A percentile compares a stretch with the other conserved stretches of the same genome.
phyloP scores from a whole-genome alignment of 2,113 vertebrate genomes.

The Phylloscopus whistleri region DNA sequence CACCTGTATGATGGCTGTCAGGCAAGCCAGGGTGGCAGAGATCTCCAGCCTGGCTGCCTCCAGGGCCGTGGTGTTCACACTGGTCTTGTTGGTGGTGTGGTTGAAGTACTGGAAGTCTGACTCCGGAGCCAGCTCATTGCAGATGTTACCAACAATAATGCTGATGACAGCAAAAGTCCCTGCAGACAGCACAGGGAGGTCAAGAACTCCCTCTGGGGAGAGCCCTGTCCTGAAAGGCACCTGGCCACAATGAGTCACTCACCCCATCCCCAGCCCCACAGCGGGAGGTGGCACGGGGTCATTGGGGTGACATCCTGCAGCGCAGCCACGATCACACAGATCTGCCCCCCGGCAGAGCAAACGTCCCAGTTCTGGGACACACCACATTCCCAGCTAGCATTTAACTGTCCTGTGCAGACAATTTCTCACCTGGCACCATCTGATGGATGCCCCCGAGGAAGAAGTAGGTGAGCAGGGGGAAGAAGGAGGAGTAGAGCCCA shows the following conservation, averaged over 20 bases:
- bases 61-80: slow-evolving; percentile 76
- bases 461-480: slow-evolving; percentile 86
- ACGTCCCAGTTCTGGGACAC: background rate
- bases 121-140: slow-evolving; percentile 82
- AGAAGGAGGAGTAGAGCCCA: slow-evolving; percentile 93
- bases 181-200: slow-evolving; percentile 28
- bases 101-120: slow-evolving; percentile 82
- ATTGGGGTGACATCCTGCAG: background rate
- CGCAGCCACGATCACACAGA: background rate
- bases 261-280: background rate
- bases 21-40: slow-evolving; percentile 87
- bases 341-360: background rate
- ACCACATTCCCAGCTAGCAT: fast-evolving
- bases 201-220: background rate
- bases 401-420: background rate
- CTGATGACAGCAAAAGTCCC: slow-evolving; percentile 93
- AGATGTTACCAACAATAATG: slow-evolving; percentile 89
- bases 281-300: fast-evolving
- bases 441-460: slow-evolving; percentile 89
- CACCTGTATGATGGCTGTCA: slow-evolving; percentile 93
- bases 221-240: background rate
- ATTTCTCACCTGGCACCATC: slow-evolving; percentile 89
- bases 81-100: slow-evolving; percentile 71
- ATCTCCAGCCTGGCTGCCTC: slow-evolving; percentile 81
- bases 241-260: background rate